Percentiles rank a stretch among this genome's conserved stretches.
These are phyloP conservation scores for Heliconius hortense DNA, from an alignment of 2,888 invertebrate species.

Conservation along the genomic window DNA sequence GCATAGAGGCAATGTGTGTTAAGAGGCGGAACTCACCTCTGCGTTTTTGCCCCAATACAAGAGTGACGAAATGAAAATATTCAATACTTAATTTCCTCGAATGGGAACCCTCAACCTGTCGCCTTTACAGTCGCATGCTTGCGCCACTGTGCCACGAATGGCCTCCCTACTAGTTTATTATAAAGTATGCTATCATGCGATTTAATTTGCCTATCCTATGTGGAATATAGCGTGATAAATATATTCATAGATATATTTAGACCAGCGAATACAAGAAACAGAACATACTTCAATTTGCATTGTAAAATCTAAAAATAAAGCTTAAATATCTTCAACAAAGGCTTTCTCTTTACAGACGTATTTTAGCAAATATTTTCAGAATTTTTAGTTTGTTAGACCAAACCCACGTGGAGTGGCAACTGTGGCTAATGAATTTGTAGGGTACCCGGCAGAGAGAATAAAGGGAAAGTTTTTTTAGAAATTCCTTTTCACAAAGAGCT, in stretches of 20 bases:
- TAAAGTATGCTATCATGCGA: no score
- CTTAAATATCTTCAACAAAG: slow-evolving; percentile 14
- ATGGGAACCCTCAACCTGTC: no score
- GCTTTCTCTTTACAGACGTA: slow-evolving; percentile 9
- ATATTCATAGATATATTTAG: neutral
- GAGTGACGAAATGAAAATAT: no score
- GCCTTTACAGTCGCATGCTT: no score
- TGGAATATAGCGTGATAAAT: no score
- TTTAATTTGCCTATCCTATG: no score
- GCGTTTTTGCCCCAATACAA: no score
- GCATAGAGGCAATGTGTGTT: no score
- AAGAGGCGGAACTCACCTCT: no score
- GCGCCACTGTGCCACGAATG: no score
- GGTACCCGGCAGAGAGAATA: slow-evolving; percentile 15
- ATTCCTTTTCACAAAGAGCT: slow-evolving; percentile 4
- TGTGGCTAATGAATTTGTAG: slow-evolving; percentile 24
- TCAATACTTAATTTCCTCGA: no score
- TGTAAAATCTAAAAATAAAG: neutral
- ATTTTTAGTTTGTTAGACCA: slow-evolving; percentile 25
- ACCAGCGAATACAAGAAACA: neutral
- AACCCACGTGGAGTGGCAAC: slow-evolving; percentile 17
- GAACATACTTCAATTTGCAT: neutral
- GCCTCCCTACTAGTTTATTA: no score
- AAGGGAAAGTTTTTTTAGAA: slow-evolving; percentile 18
- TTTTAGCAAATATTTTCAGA: slow-evolving; percentile 19